Percentiles rank a stretch among this genome's conserved stretches.
These are phyloP conservation scores for Zootoca vivipara DNA, from an alignment of 2,113 vertebrate genomes.

Conservation along the genomic window DNA sequence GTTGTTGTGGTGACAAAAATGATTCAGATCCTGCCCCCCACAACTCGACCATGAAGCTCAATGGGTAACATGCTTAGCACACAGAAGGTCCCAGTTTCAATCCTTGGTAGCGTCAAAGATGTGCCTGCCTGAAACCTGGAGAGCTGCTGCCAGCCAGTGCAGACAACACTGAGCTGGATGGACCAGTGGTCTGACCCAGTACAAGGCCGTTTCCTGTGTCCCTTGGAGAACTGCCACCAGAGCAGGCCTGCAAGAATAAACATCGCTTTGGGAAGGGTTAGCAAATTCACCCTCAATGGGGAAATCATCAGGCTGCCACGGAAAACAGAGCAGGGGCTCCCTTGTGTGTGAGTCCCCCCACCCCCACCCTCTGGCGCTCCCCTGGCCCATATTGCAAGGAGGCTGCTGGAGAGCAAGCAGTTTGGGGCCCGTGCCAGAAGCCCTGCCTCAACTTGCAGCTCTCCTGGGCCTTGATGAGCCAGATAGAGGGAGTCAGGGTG, in stretches of 20 bases:
- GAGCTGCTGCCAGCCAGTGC: too few species aligned
- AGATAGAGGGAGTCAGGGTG: constrained; percentile 61
- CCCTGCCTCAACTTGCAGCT: constrained; percentile 69
- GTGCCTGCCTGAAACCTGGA: too few species aligned
- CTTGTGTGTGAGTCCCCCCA: constrained; percentile 51
- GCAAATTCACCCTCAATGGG: background rate
- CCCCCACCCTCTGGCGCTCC: background rate
- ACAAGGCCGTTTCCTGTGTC: too few species aligned
- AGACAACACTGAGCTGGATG: too few species aligned
- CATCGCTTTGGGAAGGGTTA: too few species aligned
- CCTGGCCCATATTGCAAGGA: constrained; percentile 47
- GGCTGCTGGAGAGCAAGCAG: constrained; percentile 51
- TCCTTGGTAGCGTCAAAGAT: too few species aligned
- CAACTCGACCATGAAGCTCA: too few species aligned
- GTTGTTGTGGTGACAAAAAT: too few species aligned
- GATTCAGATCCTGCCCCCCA: too few species aligned
- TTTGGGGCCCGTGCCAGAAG: constrained; percentile 46
- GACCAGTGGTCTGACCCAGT: too few species aligned
- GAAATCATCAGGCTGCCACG: background rate
- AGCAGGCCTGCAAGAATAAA: background rate
- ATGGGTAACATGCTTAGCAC: too few species aligned
- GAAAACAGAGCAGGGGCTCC: background rate
- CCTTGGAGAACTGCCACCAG: background rate
- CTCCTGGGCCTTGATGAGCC: constrained; percentile 57
- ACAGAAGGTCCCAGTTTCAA: too few species aligned